Evolutionary conservation across 2,797 vertebrate species (phyloP), one percentile per base, ranked within the genome.

Genomic region (Darevskia nairensis): DNA sequence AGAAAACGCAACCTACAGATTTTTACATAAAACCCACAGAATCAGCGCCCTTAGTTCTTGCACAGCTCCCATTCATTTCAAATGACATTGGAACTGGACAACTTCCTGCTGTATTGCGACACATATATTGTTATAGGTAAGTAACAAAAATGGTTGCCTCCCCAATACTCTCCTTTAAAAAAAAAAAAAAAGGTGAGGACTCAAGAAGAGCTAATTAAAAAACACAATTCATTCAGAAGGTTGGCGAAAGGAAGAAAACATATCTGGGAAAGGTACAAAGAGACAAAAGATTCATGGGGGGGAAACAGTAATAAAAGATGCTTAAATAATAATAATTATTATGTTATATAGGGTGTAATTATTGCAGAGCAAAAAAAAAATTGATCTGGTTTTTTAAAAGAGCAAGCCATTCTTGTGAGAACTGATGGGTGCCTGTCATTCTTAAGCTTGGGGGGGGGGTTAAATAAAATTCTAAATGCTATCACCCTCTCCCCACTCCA

Each of bases 321-420:
- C 44, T 68, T 68, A 81, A 68, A 89, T 81, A 76, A 81, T 86
- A 82, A 84, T 80, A 80, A 80, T 44, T 80, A 80, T 44, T 80
- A 11, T 39, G 50, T 66, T 64, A 86, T 25, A 41, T 27, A 50
- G 19, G 32, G 41, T 89, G 44, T 85, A 76, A 82, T 89, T 69
- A 68, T 6, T n/a, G n/a, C 32, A 59, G 19, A 80, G 4, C 23
- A 9, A 64, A 64, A 50, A 50, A 84, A 75, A 61, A 8, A 80
- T 25, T 39, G 23, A 23, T 21, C 32, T 80, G 13, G 3, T 27
- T 61, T 68, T 68, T 29, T 64, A 50, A 74, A 59, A 82, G 17
- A 21, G 19, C 15, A 41, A 68, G 61, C 72, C 13, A 35, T 66
- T 55, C 21, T 59, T 72, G 15, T 50, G 80, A 7, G 3, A 68